Conservation (phyloP, 1,140 invertebrate genomes). For the Dendrolimus punctatus region DNA sequence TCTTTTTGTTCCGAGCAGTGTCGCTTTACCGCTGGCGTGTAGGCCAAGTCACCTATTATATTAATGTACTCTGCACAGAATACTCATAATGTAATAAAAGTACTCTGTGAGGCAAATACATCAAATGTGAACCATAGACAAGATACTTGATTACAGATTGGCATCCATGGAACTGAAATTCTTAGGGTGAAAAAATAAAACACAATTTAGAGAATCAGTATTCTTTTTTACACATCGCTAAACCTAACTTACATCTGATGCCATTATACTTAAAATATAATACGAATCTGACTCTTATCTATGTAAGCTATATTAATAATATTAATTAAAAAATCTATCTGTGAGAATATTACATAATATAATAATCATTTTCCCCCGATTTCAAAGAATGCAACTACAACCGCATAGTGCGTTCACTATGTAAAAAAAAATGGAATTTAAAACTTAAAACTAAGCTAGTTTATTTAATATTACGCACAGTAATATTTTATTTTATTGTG, state of each 20-base stretch:
- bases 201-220: constrained; percentile 56
- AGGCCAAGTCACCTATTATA: no score
- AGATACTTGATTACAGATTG: no score
- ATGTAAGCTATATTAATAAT: constrained; percentile 44
- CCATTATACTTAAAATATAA: constrained; percentile 60
- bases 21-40: no score
- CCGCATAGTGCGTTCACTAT: constrained; percentile 15
- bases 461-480: no score
- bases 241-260: constrained; percentile 53
- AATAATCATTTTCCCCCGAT: constrained; percentile 32
- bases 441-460: constrained; percentile 11
- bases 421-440: constrained; percentile 23
- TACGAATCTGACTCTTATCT: constrained; percentile 60
- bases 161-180: no score
- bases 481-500: neutral
- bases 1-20: no score
- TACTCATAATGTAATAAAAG: no score
- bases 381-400: constrained; percentile 46
- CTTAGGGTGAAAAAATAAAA: constrained; percentile 44
- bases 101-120: no score
- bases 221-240: constrained; percentile 63
- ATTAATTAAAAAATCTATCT: constrained; percentile 57
- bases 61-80: no score
- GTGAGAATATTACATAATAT: constrained; percentile 44
- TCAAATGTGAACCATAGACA: no score